Evolutionary conservation across 2,797 vertebrate genomes (phyloP), one percentile per base, ranked within the genome.

Genomic region (Menidia menidia): DNA sequence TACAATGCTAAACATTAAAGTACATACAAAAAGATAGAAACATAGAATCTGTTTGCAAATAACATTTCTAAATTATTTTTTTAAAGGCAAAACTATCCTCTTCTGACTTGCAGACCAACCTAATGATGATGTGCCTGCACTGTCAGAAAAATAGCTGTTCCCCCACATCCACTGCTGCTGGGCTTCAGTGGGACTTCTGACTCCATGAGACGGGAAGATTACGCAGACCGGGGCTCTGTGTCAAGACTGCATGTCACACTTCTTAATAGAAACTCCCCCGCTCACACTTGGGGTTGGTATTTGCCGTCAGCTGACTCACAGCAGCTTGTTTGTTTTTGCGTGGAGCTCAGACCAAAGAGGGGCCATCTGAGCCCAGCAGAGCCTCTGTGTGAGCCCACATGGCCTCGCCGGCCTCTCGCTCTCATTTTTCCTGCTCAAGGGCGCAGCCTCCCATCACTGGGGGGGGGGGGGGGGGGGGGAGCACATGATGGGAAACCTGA

Each of bases 271-370:
- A 58, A 68, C 19, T 45, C 66, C 52, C 1, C 52, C 1, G 45
- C 71, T 90, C 84, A 80, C 90, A 84, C 85, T 73, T 68, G 41
- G 48, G 60, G 12, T 73, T 51, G 72, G 82, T 81, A 91, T 91
- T 84, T 85, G 55, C 19, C 78, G 87, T 87, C 89, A 91, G 59
- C 76, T 84, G 86, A 86, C 77, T 90, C 84, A 64, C 89, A 85
- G 68, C 54, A 11, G 45, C 70, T 42, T 64, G 86, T 68, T 57
- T 69, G 57, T 52, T 87, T 85, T 77, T 30, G 61, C 82, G 77
- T 14, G 41, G 32, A 12, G 39, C 61, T 54, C 50, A 68, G 55
- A 74, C 30, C 16, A 47, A 63, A 73, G 32, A 43, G 57, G 42
- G 41, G 55, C 18, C 16, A 0, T 31, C 41, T 47, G 56, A 35